These are phyloP conservation scores for Eptatretus burgeri DNA, from an alignment of 2,113 vertebrate species.

Conservation along the genomic window DNA sequence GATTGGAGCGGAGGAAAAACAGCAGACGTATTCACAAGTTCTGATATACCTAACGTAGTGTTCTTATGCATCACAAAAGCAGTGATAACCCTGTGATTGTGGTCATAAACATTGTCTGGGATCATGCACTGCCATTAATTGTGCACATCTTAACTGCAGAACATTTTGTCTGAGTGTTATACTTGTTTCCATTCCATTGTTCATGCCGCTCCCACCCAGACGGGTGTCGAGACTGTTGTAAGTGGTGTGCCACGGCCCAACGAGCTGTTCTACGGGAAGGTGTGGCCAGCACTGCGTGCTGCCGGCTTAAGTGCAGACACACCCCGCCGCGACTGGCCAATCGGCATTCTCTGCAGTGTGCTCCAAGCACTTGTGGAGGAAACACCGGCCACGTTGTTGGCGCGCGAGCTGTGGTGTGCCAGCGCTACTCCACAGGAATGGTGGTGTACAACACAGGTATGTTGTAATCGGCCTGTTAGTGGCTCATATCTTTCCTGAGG, in stretches of 20 bases:
- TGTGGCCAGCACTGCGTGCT: conserved; percentile 60
- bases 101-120: too few relatives aligned
- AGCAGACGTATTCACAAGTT: too few relatives aligned
- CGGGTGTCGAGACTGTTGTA: too few relatives aligned
- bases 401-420: conserved; percentile 90
- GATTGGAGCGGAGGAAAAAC: too few relatives aligned
- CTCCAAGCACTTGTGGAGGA: conserved; percentile 76
- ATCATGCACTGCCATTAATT: too few relatives aligned
- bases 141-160: too few relatives aligned
- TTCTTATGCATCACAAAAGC: not conserved
- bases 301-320: conserved; percentile 70
- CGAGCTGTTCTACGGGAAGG: conserved; percentile 92
- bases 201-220: conserved; percentile 65
- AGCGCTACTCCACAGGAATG: conserved; percentile 81
- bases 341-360: conserved; percentile 74
- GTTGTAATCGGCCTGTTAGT: not conserved
- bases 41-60: too few relatives aligned
- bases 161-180: not conserved
- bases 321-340: conserved; percentile 72
- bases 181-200: conserved; percentile 16
- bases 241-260: conserved; percentile 51
- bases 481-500: too few relatives aligned
- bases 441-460: conserved; percentile 93
- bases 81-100: not conserved
- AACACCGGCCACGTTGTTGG: conserved; percentile 69